Base-by-base conservation (phyloP, 2,888 invertebrate species). In the Andrena haemorrhoa region DNA sequence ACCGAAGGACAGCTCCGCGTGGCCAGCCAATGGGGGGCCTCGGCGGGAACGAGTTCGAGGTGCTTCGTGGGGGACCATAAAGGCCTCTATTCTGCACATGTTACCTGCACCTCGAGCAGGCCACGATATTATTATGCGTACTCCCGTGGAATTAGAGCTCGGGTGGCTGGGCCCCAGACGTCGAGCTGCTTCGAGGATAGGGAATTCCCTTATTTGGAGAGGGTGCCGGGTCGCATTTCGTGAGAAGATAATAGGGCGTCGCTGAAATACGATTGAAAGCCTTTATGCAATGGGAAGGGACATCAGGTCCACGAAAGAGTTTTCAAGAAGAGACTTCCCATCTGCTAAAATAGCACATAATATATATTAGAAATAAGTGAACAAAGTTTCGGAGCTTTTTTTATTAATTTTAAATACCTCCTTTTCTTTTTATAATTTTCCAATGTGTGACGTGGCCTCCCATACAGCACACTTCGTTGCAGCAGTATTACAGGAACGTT, bases 1-100 rank as follows among this genome's bases (percentile, higher is more conserved):
- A 91, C 92, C 89, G 76, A 75, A 81, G 86, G 83, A 87, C 84
- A 73, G 81, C 83, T 78, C 82, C 74, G 79, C 79, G 83, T 81
- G 80, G 81, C 65, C 83, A 83, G 79, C 91, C 92, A 91, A 92
- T 91, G 82, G 77, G 80, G 71, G 69, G 76, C 85, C 60, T 68
- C 61, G 65, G 56, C 68, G 68, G 75, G 86, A 90, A 90, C 92
- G 87, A 86, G 91, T 89, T 91, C 88, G 78, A 73, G 79, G 75
- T 72, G 83, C 85, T 87, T 85, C 86, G 81, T 82, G 83, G 87
- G 88, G 88, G 87, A 77, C 64, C 68, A 20, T 61, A 72, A 74
- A 75, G 72, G 53, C 41, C 72, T 47, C 51, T 76, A 77, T 73
- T 79, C 64, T 23, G 56, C 72, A 41, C 60, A 16, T 66, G 75